Percentiles rank a stretch among this genome's conserved stretches.
Evolutionary conservation across 1,140 invertebrate species (phyloP).

Genomic region (Lamellibrachia luymesi): DNA sequence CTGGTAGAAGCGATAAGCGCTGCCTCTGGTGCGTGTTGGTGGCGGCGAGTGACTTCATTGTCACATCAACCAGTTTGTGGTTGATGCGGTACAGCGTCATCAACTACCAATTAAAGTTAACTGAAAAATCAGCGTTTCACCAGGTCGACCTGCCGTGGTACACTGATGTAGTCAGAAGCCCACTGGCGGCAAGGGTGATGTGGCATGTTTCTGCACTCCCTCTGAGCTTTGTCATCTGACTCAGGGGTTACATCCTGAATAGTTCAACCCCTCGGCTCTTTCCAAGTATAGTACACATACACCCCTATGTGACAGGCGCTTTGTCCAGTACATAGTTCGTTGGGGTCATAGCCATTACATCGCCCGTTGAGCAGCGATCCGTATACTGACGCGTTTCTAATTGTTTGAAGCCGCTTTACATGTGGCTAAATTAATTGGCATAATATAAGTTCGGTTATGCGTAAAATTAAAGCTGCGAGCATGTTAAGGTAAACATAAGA

Average conservation of each 20-base stretch:
- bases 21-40: too few species aligned
- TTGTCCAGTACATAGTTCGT: background rate
- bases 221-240: background rate
- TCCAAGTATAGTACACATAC: background rate
- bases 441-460: background rate
- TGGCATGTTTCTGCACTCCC: background rate
- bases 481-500: background rate
- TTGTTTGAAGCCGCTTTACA: background rate
- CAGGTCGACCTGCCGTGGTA: too few species aligned
- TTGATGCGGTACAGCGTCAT: too few species aligned
- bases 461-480: background rate
- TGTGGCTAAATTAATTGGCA: background rate
- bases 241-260: background rate
- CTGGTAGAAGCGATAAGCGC: too few species aligned
- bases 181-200: background rate
- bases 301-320: background rate
- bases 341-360: background rate
- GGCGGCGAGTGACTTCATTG: too few species aligned
- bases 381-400: too few species aligned
- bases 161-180: too few species aligned
- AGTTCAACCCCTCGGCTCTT: background rate
- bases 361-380: background rate
- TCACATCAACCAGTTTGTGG: too few species aligned
- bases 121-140: too few species aligned
- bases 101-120: too few species aligned